Percentiles rank a stretch among this genome's conserved stretches.
These are phyloP conservation scores for Sarcophaga rosellei DNA, from an alignment of 2,888 invertebrate genomes.

Conservation along the genomic window DNA sequence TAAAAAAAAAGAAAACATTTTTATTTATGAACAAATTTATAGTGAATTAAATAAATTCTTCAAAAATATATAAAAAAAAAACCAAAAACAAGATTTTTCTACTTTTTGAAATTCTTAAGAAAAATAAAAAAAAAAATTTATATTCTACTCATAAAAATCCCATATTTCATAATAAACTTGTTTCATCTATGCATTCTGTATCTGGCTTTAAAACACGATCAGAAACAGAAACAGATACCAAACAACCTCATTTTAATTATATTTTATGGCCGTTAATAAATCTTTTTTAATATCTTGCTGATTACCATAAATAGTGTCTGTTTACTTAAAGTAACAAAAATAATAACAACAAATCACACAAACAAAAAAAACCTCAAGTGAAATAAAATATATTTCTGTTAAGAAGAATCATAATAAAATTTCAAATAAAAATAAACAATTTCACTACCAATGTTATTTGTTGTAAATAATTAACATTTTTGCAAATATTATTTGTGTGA, in stretches of 20 bases:
- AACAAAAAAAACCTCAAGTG: too few species aligned
- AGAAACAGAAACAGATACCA: conserved; percentile 33
- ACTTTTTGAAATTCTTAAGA: conserved; percentile 18
- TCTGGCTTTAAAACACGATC: conserved; percentile 10
- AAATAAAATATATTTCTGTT: conserved; percentile 35
- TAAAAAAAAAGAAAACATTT: background rate
- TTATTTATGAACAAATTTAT: conserved; percentile 59
- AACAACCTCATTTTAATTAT: conserved; percentile 61
- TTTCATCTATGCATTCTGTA: conserved; percentile 35
- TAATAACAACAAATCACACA: too few species aligned
- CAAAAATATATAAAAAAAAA: conserved; percentile 20
- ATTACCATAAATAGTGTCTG: conserved; percentile 63
- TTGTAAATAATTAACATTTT: background rate
- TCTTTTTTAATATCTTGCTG: conserved; percentile 65
- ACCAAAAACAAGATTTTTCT: conserved; percentile 39
- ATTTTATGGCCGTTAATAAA: conserved; percentile 63
- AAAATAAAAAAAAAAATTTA: conserved; percentile 31
- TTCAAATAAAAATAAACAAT: background rate
- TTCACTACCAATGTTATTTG: background rate
- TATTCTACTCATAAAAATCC: conserved; percentile 61
- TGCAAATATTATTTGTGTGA: background rate
- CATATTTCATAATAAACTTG: conserved; percentile 63
- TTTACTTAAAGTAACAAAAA: conserved; percentile 29
- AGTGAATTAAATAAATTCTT: conserved; percentile 61
- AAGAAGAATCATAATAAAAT: conserved; percentile 52